Conservation (phyloP, 2,113 vertebrate species). For the Osmerus eperlanus region DNA sequence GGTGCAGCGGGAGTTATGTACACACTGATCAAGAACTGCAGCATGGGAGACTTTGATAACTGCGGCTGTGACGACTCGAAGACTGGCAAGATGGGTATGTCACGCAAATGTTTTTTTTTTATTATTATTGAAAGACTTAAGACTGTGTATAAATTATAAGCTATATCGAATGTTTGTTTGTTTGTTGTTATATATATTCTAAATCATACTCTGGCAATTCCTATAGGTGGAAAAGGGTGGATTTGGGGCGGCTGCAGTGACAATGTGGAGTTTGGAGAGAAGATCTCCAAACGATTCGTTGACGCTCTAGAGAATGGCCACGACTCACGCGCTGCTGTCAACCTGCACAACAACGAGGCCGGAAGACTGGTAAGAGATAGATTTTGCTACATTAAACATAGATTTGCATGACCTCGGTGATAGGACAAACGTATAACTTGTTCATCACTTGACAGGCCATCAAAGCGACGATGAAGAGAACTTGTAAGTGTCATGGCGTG, state of each 20-base stretch:
- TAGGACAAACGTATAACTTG: background rate
- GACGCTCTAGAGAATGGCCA: slow-evolving; percentile 90
- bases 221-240: slow-evolving; percentile 89
- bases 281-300: slow-evolving; percentile 91
- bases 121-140: background rate
- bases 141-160: background rate
- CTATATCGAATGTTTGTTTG: background rate
- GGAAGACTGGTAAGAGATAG: slow-evolving; percentile 84
- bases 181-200: background rate
- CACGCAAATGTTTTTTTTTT: background rate
- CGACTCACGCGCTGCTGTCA: slow-evolving; percentile 87
- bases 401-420: background rate
- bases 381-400: background rate
- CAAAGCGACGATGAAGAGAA: slow-evolving; percentile 83
- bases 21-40: slow-evolving; percentile 94
- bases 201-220: background rate
- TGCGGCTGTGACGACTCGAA: slow-evolving; percentile 94
- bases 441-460: slow-evolving; percentile 73
- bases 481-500: slow-evolving; percentile 95
- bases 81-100: slow-evolving; percentile 82
- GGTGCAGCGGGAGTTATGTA: slow-evolving; percentile 94
- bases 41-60: slow-evolving; percentile 92
- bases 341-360: slow-evolving; percentile 94
- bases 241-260: slow-evolving; percentile 98
- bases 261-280: slow-evolving; percentile 92